Evolutionary conservation across 2,888 invertebrate genomes (phyloP), one percentile per base, ranked within the genome.

Genomic region (Dolomedes plantarius): DNA sequence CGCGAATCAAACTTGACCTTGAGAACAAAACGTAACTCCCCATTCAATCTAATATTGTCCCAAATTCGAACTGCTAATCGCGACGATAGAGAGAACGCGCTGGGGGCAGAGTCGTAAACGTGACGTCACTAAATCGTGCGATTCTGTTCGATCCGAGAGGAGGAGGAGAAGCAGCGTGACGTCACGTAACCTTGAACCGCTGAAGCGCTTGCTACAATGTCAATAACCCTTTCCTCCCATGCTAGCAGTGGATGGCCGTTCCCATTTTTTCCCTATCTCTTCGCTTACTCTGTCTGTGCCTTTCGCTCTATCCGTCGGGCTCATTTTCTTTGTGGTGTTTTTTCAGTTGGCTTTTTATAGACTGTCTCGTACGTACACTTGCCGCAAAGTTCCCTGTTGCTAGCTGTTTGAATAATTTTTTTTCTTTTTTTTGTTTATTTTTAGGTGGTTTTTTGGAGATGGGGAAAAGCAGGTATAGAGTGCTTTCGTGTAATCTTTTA

Each of bases 121-220:
- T 83, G 77, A 83, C 83, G 83, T 83, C 83, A 83, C 77, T 39
- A 28, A 56, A 64, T 83, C 83, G 67, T 77, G 77, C 83, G 76
- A 83, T 83, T 83, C 72, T 83, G 83, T 77, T 83, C 77, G 83
- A 77, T 83, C 80, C 50, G 65, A 50, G 80, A 73, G 80, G 68
- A 81, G 77, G 77, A 72, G 83, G 76, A 64, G 64, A n/a, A 67
- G 80, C 23, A 41, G 16, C 16, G 56, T 83, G 77, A 83, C 83
- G 83, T 83, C 77, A 83, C 67, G 77, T 83, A 83, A 83, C 83
- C 83, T 83, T 83, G 83, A 83, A 77, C 77, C 41, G 77, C 80
- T 68, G 64, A 56, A 56, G 68, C 80, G 67, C 73, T 56, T 29
- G 64, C 79, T 72, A 73, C 83, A 83, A 83, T 77, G 83, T 83